Evolutionary conservation across 2,113 vertebrate species (phyloP).

Genomic region (Poeciliopsis retropinna): DNA sequence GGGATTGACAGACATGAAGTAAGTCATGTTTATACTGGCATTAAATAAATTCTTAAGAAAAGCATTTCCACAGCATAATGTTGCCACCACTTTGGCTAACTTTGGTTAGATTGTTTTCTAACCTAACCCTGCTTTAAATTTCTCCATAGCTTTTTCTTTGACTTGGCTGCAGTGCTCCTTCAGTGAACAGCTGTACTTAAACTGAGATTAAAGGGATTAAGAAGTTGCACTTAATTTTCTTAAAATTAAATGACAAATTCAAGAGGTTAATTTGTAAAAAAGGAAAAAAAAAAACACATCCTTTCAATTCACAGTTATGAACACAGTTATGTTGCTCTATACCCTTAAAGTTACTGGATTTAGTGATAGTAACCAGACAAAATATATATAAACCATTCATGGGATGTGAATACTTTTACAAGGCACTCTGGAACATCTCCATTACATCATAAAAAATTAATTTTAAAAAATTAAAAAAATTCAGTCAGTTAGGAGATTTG

Average conservation of each 20-base stretch:
- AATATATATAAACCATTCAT: no score
- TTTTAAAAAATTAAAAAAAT: background rate
- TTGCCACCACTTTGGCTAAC: background rate
- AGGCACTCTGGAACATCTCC: no score
- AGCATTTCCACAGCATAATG: background rate
- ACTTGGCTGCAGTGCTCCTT: background rate
- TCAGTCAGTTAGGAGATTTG: constrained; percentile 3
- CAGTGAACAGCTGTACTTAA: background rate
- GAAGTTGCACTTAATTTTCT: no score
- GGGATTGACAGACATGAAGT: no score
- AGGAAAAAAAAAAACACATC: no score
- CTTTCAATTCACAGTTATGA: no score
- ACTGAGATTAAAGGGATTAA: background rate
- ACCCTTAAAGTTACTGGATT: no score
- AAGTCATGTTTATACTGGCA: no score
- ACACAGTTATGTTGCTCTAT: background rate
- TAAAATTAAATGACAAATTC: no score
- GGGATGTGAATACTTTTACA: no score
- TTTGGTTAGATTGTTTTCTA: background rate
- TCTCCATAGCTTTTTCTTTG: background rate
- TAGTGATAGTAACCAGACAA: no score
- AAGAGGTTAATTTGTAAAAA: no score
- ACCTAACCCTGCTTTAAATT: background rate
- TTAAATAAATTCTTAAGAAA: background rate
- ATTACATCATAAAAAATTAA: background rate